Evolutionary conservation across 2,797 vertebrate genomes (phyloP), one percentile per base, ranked within the genome.

Genomic region (Uromys caudimaculatus): DNA sequence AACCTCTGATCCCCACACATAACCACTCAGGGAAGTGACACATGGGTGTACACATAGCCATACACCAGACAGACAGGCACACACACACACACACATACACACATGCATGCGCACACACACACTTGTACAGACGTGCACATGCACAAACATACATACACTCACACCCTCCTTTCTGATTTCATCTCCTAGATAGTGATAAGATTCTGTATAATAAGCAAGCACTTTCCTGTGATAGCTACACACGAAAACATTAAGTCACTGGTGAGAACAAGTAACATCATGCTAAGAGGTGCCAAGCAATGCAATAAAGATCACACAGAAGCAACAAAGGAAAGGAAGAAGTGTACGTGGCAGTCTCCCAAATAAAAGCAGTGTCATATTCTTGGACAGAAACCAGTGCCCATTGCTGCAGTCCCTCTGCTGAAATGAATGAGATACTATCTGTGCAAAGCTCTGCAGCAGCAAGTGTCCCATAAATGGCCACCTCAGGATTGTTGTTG

Each of bases 111-210:
- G 24, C 69, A 73, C 69, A 75, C 73, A 77, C 27, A 77, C 44
- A 77, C 41, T 54, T 54, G 19, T 56, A 56, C 5, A 1, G 58
- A 23, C 58, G 21, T 7, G 21, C 21, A 58, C 58, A 58, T 58
- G 58, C 38, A 75, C 38, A 44, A 24, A 75, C 21, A 38, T 6
- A 14, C 52, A 35, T 35, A 38, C 78, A 56, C 12, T 41, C 4
- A 41, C 32, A 73, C 78, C 90, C 56, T 19, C 32, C 47, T 92
- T 83, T 75, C 50, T 93, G 50, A 83, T 14, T 73, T 50, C 27
- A 94, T 91, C 52, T 76, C 56, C 38, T 85, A 29, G 14, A 62
- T 90, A 76, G 81, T 90, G 27, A 90, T 91, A 84, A 91, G 35
- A 84, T 90, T 27, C 27, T 54, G 64, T 23, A 38, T 38, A 89